Evolutionary conservation across 2,113 vertebrate species (phyloP).

Genomic region (Tringa solitaria): DNA sequence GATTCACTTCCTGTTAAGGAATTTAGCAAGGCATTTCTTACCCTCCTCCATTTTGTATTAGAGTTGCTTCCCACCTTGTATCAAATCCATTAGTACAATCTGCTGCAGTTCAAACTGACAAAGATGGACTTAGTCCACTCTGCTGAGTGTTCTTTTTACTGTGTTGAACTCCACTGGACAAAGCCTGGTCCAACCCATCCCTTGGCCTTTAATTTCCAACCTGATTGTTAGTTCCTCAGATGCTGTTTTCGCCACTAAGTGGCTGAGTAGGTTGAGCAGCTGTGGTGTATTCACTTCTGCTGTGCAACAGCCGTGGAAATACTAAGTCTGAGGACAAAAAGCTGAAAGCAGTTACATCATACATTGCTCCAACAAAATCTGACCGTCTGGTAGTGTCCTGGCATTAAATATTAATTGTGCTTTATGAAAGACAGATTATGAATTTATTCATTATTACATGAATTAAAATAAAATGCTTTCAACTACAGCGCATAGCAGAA

Average conservation of each 20-base stretch:
- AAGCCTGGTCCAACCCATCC: background rate
- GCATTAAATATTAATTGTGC: background rate
- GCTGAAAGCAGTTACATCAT: background rate
- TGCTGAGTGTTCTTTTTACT: background rate
- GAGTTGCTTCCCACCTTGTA: background rate
- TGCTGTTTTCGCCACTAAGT: background rate
- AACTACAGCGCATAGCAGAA: background rate
- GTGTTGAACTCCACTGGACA: background rate
- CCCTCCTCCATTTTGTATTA: background rate
- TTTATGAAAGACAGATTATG: background rate
- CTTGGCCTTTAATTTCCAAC: background rate
- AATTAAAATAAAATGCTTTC: background rate
- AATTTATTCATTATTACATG: background rate
- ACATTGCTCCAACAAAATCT: background rate
- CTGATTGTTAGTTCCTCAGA: background rate
- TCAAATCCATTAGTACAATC: background rate
- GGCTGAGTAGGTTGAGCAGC: background rate
- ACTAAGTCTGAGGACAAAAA: background rate
- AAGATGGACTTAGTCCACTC: background rate
- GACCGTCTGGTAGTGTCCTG: background rate
- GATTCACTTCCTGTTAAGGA: background rate
- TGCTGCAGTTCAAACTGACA: background rate
- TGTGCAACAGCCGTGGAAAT: background rate
- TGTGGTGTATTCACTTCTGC: background rate
- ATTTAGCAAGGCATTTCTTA: background rate